Conservation (phyloP, 1,140 invertebrate genomes). For the Drosophila sp. region DNA sequence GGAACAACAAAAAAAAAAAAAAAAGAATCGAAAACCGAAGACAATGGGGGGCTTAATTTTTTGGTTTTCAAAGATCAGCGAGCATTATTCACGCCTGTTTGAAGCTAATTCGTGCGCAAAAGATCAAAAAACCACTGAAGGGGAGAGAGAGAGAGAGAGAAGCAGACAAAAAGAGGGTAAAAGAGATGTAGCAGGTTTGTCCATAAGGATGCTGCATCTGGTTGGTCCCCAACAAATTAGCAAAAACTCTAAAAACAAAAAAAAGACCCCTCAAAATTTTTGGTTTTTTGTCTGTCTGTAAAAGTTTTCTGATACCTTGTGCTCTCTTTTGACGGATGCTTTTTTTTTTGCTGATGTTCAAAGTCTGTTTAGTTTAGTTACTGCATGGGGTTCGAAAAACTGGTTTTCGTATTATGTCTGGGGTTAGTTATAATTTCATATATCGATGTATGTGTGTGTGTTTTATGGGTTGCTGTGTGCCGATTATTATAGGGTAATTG, state of each 20-base stretch:
- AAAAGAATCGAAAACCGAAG: slow-evolving; percentile 36
- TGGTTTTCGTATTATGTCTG: slow-evolving; percentile 55
- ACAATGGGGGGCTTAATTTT: slow-evolving; percentile 38
- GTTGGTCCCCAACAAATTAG: slow-evolving; percentile 58
- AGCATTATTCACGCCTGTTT: slow-evolving; percentile 73
- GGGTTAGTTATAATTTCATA: slow-evolving; percentile 29
- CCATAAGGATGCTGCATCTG: slow-evolving; percentile 37
- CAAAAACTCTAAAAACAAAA: slow-evolving; percentile 31
- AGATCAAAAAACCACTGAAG: slow-evolving; percentile 35
- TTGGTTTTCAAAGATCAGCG: slow-evolving; percentile 57
- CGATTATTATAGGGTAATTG: not conserved
- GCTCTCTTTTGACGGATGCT: slow-evolving; percentile 16
- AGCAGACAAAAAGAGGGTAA: not conserved
- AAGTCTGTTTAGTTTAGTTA: slow-evolving; percentile 30
- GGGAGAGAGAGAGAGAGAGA: not conserved
- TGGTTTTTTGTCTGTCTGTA: slow-evolving; percentile 57
- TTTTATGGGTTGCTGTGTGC: slow-evolving; percentile 20
- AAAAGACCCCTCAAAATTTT: slow-evolving; percentile 24
- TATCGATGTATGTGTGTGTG: slow-evolving; percentile 12
- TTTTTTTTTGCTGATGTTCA: slow-evolving; percentile 35
- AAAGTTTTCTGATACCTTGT: slow-evolving; percentile 61
- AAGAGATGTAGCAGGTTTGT: slow-evolving; percentile 1
- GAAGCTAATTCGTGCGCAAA: slow-evolving; percentile 66
- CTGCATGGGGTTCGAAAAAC: slow-evolving; percentile 33
- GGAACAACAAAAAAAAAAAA: slow-evolving; percentile 25